These are phyloP conservation scores for Leptarthrus brevirostris DNA, from an alignment of 2,888 invertebrate genomes.

Conservation along the genomic window DNA sequence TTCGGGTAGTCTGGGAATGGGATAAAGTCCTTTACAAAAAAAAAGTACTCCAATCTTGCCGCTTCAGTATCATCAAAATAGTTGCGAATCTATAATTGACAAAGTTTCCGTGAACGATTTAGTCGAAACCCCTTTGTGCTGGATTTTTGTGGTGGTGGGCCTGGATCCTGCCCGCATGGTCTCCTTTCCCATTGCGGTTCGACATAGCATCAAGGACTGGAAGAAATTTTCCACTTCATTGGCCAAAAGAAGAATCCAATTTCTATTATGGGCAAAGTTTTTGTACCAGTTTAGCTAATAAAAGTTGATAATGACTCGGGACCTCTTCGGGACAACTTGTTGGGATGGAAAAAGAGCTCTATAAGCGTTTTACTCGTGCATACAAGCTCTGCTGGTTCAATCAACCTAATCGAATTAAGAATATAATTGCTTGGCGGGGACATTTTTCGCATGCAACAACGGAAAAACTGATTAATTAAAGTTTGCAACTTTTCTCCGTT, in stretches of 20 bases:
- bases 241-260: conserved; percentile 50
- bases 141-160: neutral
- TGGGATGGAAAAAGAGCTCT: conserved; percentile 10
- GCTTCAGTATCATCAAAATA: neutral
- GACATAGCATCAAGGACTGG: conserved; percentile 8
- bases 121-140: conserved; percentile 10
- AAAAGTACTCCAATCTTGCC: no score
- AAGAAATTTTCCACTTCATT: conserved; percentile 49
- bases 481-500: no score
- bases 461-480: no score
- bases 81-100: conserved; percentile 40
- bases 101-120: conserved; percentile 36
- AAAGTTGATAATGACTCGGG: conserved; percentile 51
- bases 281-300: conserved; percentile 42
- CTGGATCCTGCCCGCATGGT: no score
- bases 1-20: no score
- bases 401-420: conserved; percentile 38
- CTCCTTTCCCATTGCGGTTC: no score
- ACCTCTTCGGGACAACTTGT: conserved; percentile 38
- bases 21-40: neutral
- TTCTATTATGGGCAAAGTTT: conserved; percentile 53
- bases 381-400: neutral
- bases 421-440: no score
- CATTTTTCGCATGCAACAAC: no score
- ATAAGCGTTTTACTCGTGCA: neutral